Conservation (phyloP, 1,140 invertebrate species). For the Drosophila baimaii region DNA sequence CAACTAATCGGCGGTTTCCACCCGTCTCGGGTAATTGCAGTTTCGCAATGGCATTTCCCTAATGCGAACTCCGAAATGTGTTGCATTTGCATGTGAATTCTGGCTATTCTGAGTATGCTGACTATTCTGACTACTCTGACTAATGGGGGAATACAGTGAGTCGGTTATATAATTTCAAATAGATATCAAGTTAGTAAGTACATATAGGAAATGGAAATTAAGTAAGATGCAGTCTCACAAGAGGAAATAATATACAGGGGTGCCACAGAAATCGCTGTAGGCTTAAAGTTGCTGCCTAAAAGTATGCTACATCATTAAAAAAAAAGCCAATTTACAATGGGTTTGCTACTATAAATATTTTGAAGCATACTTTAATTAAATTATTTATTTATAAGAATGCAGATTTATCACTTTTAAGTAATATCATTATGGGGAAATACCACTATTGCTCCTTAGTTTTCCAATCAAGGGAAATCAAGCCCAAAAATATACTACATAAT, state of each 20-base stretch:
- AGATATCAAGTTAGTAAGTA: background rate
- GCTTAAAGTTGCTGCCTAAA: background rate
- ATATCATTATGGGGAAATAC: too few species aligned
- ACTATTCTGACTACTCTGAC: background rate
- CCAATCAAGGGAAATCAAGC: background rate
- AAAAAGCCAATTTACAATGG: too few species aligned
- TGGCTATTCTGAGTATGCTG: background rate
- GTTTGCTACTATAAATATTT: background rate
- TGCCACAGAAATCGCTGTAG: background rate
- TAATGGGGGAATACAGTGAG: conserved; percentile 12
- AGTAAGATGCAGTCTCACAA: too few species aligned
- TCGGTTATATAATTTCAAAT: conserved; percentile 1
- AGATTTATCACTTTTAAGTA: background rate
- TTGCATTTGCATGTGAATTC: conserved; percentile 48
- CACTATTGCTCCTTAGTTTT: background rate
- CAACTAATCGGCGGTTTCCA: conserved; percentile 46
- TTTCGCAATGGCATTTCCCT: conserved; percentile 23
- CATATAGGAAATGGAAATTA: background rate
- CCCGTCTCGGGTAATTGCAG: conserved; percentile 29
- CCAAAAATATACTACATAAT: background rate
- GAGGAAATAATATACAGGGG: background rate
- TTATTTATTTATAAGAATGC: background rate
- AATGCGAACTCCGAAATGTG: conserved; percentile 22
- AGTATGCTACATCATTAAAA: background rate
- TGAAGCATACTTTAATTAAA: background rate